phyloP scores from a whole-genome alignment of 1,140 invertebrate genomes.

The Drosophila chauvacae region DNA sequence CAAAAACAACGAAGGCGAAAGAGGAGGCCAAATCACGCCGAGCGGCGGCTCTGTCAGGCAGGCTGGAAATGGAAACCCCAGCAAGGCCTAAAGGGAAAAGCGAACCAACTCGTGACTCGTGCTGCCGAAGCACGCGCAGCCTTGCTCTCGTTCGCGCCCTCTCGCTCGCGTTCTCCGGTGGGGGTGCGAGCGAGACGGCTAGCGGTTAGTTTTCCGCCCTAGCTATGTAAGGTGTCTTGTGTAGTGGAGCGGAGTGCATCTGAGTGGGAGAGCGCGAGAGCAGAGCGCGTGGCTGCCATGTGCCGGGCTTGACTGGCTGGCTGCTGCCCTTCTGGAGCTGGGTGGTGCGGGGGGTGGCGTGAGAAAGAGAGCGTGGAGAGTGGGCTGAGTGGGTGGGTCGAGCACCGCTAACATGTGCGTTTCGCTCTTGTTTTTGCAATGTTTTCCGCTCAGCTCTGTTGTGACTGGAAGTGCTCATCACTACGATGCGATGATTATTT shows the following conservation, averaged over 20 bases:
- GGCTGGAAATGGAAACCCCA: constrained; percentile 70
- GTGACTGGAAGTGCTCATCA: constrained; percentile 72
- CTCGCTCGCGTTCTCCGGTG: constrained; percentile 45
- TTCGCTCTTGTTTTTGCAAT: constrained; percentile 51
- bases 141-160: constrained; percentile 48
- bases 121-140: constrained; percentile 71
- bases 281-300: constrained; percentile 66
- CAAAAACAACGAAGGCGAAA: constrained; percentile 29
- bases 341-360: background rate
- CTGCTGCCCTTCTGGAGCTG: constrained; percentile 40
- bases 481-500: constrained; percentile 46
- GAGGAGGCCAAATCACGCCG: constrained; percentile 50
- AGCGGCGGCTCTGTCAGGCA: constrained; percentile 68
- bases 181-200: constrained; percentile 63
- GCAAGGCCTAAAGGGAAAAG: constrained; percentile 76
- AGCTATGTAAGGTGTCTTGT: constrained; percentile 77
- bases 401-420: constrained; percentile 59
- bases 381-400: constrained; percentile 6
- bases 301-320: constrained; percentile 79
- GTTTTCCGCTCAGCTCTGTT: constrained; percentile 37
- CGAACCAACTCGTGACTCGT: constrained; percentile 41
- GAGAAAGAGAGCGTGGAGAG: constrained; percentile 8
- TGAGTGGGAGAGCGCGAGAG: constrained; percentile 79
- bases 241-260: constrained; percentile 76
- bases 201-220: constrained; percentile 68